phyloP scores from a whole-genome alignment of 2,113 vertebrate genomes.

The Corythornis vintsioides region DNA sequence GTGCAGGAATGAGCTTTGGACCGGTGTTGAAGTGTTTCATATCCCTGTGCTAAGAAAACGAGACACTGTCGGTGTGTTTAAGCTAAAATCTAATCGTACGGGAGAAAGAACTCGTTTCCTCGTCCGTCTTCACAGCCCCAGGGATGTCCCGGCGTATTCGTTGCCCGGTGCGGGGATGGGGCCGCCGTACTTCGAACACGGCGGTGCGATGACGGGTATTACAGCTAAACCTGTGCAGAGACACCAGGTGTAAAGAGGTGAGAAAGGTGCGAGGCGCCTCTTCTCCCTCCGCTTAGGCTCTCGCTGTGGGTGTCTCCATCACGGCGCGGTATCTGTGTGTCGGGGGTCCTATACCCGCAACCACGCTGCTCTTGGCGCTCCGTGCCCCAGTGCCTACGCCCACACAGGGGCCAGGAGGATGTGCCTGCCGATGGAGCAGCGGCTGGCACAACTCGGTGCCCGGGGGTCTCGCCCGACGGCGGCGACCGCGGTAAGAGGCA shows the following conservation, averaged over 20 bases:
- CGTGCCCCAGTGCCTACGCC: neutral
- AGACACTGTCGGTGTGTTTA: neutral
- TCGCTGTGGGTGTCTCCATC: neutral
- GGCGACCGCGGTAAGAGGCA: neutral
- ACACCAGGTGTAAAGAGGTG: neutral
- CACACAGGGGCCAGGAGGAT: neutral
- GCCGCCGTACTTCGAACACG: too few relatives aligned
- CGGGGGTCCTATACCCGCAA: neutral
- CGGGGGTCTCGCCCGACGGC: neutral
- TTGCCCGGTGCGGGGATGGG: neutral
- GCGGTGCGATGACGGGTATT: neutral
- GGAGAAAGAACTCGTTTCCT: neutral
- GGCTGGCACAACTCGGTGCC: neutral
- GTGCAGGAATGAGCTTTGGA: neutral
- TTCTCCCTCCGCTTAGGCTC: neutral
- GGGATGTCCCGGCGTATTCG: neutral
- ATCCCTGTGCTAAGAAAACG: neutral
- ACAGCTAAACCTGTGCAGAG: neutral
- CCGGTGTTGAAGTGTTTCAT: neutral
- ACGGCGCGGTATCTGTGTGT: fast-evolving
- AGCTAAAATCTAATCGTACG: neutral
- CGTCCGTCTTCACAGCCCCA: neutral
- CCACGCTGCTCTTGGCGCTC: neutral
- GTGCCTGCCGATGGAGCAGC: neutral
- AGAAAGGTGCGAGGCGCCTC: neutral